Conservation (phyloP, 30 jellyfish, hydroid and myxozoan species). For the Pseudorhiza aurosa region DNA sequence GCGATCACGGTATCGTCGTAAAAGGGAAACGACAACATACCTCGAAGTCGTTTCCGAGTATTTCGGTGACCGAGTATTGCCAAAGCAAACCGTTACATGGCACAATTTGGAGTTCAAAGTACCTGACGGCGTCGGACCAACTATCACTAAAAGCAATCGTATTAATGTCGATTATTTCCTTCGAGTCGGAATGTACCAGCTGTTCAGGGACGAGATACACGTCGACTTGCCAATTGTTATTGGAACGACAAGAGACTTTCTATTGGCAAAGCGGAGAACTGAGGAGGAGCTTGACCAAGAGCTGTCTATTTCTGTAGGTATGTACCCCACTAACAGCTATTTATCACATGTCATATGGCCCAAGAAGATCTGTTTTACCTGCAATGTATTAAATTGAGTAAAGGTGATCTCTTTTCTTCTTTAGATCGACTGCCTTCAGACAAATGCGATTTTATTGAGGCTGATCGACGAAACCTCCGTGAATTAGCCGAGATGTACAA, state of each 20-base stretch:
- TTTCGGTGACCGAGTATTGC: constrained; percentile 72
- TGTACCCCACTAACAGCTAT: background rate
- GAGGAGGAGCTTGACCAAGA: constrained; percentile 14
- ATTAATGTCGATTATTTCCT: constrained; percentile 86
- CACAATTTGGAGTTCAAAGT: constrained; percentile 59
- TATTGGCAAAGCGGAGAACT: constrained; percentile 7
- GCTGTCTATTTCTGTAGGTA: constrained; percentile 46
- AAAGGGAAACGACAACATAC: constrained; percentile 64
- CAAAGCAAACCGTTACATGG: constrained; percentile 71
- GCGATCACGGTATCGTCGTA: constrained; percentile 82
- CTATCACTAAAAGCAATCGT: constrained; percentile 76
- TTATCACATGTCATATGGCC: background rate
- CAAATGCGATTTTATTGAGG: background rate
- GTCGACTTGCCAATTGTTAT: constrained; percentile 93
- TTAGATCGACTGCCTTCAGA: constrained; percentile 17
- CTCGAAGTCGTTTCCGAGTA: constrained; percentile 71
- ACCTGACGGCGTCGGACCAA: constrained; percentile 87
- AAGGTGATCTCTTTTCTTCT: background rate
- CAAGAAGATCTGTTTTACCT: no score
- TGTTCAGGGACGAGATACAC: constrained; percentile 88
- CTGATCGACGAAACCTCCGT: constrained; percentile 33
- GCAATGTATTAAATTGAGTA: no score
- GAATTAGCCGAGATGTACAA: constrained; percentile 50
- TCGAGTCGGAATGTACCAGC: constrained; percentile 97
- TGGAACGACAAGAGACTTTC: constrained; percentile 59